phyloP scores from a whole-genome alignment of 2,113 vertebrate genomes.

The Andinoacara biseriatus region DNA sequence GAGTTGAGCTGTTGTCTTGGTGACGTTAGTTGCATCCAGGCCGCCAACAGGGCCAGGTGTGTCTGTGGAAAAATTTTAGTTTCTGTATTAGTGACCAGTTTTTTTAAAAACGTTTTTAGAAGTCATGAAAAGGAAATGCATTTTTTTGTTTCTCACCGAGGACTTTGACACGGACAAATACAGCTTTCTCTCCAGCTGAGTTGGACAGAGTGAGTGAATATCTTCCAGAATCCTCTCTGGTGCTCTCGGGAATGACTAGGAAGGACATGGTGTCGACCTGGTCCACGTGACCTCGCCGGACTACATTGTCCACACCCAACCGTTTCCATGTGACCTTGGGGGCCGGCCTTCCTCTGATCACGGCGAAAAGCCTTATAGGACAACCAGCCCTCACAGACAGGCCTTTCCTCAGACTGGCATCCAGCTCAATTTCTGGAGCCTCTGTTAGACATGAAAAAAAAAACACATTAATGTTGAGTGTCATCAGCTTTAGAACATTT shows the following conservation, averaged over 20 bases:
- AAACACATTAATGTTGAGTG: not conserved
- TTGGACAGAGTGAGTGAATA: slow-evolving; percentile 94
- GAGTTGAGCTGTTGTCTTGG: slow-evolving; percentile 92
- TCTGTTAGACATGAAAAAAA: slow-evolving; percentile 78
- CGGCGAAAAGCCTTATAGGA: slow-evolving; percentile 95
- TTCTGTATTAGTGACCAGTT: not conserved
- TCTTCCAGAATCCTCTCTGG: slow-evolving; percentile 96
- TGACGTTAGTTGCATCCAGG: slow-evolving; percentile 87
- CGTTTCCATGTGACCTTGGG: slow-evolving; percentile 97
- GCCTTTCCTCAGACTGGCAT: slow-evolving; percentile 96
- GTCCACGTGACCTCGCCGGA: slow-evolving; percentile 94
- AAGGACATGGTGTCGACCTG: slow-evolving; percentile 98
- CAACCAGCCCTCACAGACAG: slow-evolving; percentile 94
- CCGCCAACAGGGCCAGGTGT: slow-evolving; percentile 95
- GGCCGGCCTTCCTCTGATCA: slow-evolving; percentile 92
- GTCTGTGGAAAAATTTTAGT: slow-evolving; percentile 76
- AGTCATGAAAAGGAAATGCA: not conserved
- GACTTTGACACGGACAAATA: slow-evolving; percentile 96
- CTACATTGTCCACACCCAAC: slow-evolving; percentile 92
- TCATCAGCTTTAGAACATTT: not conserved
- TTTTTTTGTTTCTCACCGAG: slow-evolving; percentile 82
- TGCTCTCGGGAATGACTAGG: slow-evolving; percentile 94
- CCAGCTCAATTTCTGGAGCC: slow-evolving; percentile 95
- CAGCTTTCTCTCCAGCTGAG: slow-evolving; percentile 93
- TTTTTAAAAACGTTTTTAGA: not conserved